Base-by-base conservation (phyloP, 2,113 vertebrate genomes). In the Eubucco bourcierii region DNA sequence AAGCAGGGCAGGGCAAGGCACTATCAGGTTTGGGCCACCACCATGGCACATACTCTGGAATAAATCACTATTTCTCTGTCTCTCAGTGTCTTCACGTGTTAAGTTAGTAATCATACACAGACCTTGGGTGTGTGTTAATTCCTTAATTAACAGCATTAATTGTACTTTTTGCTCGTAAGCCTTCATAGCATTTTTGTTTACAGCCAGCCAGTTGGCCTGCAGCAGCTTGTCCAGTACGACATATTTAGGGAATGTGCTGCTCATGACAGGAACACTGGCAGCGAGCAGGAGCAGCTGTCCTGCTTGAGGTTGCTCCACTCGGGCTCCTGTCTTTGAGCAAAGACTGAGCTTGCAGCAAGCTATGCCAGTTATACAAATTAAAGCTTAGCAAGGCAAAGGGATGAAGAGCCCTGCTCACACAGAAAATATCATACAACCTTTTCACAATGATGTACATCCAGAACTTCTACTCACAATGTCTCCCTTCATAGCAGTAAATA, bases 71-170 rank as follows among this genome's bases (percentile, higher is more conserved):
- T 56, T 89, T 65, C 65, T 64, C 72, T 44, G 55, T 56, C 59
- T 76, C 68, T 89, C 72, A 33, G 39, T 55, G 77, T 77, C 47
- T 74, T 79, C 56, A 33, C 0, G 0, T 4, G 2, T 33, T 33
- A 63, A 70, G 52, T 90, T 75, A 90, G 79, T 74, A 84, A 90
- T 29, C 25, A 29, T 8, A 31, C 0, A 75, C 61, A 81, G 53
- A 58, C 37, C 33, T 21, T 2, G 14, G n/a, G n/a, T n/a, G n/a
- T n/a, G n/a, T n/a, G n/a, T n/a, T n/a, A 85, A 76, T 0, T 7
- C 65, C 41, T 86, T 88, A 67, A 91, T 89, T 82, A 89, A 56
- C 64, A 80, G 56, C 56, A 85, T 55, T 82, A 31, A 9, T 44
- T 66, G 64, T 46, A 65, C n/a, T 63, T 89, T 89, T 82, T 76